Evolutionary conservation across 2,113 vertebrate species (phyloP), one percentile per base, ranked within the genome.

Genomic region (Microtus oregoni): DNA sequence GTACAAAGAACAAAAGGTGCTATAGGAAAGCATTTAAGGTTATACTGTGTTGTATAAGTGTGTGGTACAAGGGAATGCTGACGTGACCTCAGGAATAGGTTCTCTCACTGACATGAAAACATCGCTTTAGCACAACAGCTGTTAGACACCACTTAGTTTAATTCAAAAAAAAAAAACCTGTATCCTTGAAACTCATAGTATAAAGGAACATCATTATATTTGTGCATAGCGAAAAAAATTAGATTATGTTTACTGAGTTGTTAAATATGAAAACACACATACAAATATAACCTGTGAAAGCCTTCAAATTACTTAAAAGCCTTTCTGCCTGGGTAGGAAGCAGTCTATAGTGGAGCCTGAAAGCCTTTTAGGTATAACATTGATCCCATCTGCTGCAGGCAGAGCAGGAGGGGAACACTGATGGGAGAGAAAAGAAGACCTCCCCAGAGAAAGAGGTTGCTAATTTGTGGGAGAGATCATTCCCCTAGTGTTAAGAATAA

Each of bases 251-350:
- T 95, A 94, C 79, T 78, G 81, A 88, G 20, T 94, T 91, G 63
- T 89, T 92, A 86, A 5, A 70, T 72, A 87, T 93, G 72, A 97
- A 96, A 94, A 97, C 75, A 90, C 13, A 94, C 83, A 82, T 72
- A 96, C 22, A 94, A 90, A 82, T 76, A 88, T 52, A 89, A 96
- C 77, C 90, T 68, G 81, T 47, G 81, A 88, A 88, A 94, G 72
- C n/a, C 47, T 68, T 82, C 72, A 88, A 94, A 95, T 95, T 87
- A 95, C 76, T 94, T 94, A 92, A 96, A 96, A 97, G 96, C 88
- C 76, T 90, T 95, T 81, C 70, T 97, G 90, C 58, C 72, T 47
- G 50, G 92, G 95, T 47, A 96, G 72, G 63, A 86, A 76, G 75
- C 58, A 75, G 73, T 83, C 41, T 75, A 24, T 19, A 13, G 72